Percentiles rank a stretch among this genome's conserved stretches.
Conservation (phyloP, 23 tunicate species). For the Halocynthia roretzi region DNA sequence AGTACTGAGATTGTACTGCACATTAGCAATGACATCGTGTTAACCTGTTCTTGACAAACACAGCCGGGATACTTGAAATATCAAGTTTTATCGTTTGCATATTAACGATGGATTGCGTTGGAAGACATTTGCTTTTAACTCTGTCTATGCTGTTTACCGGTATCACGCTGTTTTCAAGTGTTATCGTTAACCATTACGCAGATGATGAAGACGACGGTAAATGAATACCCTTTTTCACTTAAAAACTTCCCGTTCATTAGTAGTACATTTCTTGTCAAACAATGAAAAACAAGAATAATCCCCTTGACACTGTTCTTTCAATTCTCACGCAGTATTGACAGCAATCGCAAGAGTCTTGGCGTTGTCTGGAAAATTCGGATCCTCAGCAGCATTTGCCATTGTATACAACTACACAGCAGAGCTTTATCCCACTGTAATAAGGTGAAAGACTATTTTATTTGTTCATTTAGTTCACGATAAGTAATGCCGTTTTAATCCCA, state of each 20-base stretch:
- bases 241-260: too few species aligned
- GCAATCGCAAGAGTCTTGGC: conserved; percentile 28
- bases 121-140: conserved; percentile 24
- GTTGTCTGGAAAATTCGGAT: conserved; percentile 45
- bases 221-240: too few species aligned
- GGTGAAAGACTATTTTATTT: conserved; percentile 22
- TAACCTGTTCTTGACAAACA: neutral
- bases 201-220: neutral
- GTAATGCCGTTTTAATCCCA: neutral
- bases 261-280: too few species aligned
- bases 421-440: conserved; percentile 58
- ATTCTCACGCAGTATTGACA: conserved; percentile 25
- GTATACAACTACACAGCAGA: conserved; percentile 55
- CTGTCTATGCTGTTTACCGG: conserved; percentile 18
- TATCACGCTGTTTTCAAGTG: conserved; percentile 17
- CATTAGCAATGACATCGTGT: too few species aligned
- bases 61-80: conserved; percentile 63
- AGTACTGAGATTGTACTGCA: neutral
- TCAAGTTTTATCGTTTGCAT: conserved; percentile 26
- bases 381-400: conserved; percentile 53
- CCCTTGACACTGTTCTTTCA: neutral
- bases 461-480: neutral
- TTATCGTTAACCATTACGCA: conserved; percentile 16
- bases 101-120: conserved; percentile 37
- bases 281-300: too few species aligned